These are phyloP conservation scores for Setophaga kirtlandii DNA, from an alignment of 2,113 vertebrate genomes.

Conservation along the genomic window DNA sequence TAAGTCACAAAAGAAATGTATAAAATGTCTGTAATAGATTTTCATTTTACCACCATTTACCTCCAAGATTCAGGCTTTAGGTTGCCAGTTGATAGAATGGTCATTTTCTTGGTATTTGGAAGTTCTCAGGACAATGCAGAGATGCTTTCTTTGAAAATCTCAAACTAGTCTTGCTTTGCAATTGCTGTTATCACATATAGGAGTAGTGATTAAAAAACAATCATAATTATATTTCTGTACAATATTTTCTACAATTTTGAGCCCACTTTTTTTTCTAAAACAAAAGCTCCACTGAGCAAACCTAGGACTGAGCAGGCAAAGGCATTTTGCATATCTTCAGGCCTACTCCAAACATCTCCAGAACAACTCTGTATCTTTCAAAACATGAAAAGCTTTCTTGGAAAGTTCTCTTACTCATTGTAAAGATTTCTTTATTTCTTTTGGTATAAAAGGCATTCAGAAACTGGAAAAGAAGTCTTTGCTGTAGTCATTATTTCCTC, in stretches of 20 bases:
- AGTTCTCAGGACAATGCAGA: neutral
- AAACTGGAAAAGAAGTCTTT: neutral
- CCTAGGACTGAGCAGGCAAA: neutral
- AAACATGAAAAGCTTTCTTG: neutral
- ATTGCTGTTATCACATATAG: neutral
- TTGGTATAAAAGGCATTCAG: neutral
- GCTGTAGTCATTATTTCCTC: slow-evolving; percentile 10
- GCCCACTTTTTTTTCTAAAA: neutral
- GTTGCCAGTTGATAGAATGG: neutral
- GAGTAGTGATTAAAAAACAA: neutral
- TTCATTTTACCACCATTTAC: neutral
- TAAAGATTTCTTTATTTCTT: slow-evolving; percentile 15
- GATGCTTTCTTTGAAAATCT: neutral
- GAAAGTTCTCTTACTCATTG: neutral
- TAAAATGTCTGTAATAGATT: neutral
- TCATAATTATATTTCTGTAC: neutral
- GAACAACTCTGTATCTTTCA: neutral
- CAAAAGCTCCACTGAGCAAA: neutral
- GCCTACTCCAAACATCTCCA: neutral
- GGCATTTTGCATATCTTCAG: neutral
- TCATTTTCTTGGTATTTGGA: neutral
- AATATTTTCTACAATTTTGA: neutral
- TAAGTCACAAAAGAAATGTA: neutral
- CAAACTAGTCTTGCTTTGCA: neutral
- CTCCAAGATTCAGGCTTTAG: neutral